Evolutionary conservation across 2,888 invertebrate genomes (phyloP).

Genomic region (Glaucopsyche alexis): DNA sequence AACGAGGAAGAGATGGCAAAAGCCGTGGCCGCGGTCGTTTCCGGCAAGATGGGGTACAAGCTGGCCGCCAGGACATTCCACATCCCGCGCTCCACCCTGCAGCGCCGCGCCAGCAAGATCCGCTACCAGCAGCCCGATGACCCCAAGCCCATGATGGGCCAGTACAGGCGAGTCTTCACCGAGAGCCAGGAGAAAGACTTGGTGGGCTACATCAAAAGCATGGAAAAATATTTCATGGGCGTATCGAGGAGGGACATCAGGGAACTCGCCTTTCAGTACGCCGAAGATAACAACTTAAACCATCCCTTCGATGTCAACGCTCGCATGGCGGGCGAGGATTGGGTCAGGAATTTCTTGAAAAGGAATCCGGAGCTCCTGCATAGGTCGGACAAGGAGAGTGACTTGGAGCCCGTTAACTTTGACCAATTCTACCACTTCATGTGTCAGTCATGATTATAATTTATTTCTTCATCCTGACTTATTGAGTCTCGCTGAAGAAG

Average conservation of each 20-base stretch:
- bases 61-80: conserved; percentile 72
- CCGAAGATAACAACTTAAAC: conserved; percentile 67
- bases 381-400: conserved; percentile 61
- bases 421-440: conserved; percentile 77
- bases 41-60: conserved; percentile 77
- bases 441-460: conserved; percentile 69
- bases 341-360: conserved; percentile 75
- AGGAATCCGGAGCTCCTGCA: conserved; percentile 69
- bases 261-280: conserved; percentile 74
- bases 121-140: conserved; percentile 70
- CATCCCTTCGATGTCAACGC: conserved; percentile 73
- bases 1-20: conserved; percentile 75
- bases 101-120: conserved; percentile 72
- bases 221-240: conserved; percentile 75
- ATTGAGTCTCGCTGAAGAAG: conserved; percentile 29
- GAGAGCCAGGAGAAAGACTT: conserved; percentile 73
- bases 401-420: conserved; percentile 71
- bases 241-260: conserved; percentile 72
- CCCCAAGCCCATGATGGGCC: conserved; percentile 71
- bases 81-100: conserved; percentile 73
- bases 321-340: conserved; percentile 75
- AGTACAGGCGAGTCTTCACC: conserved; percentile 72
- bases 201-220: conserved; percentile 74
- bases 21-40: conserved; percentile 74
- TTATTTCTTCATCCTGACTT: conserved; percentile 9